Base-by-base conservation (phyloP, 2,113 vertebrate genomes). In the Riparia riparia region DNA sequence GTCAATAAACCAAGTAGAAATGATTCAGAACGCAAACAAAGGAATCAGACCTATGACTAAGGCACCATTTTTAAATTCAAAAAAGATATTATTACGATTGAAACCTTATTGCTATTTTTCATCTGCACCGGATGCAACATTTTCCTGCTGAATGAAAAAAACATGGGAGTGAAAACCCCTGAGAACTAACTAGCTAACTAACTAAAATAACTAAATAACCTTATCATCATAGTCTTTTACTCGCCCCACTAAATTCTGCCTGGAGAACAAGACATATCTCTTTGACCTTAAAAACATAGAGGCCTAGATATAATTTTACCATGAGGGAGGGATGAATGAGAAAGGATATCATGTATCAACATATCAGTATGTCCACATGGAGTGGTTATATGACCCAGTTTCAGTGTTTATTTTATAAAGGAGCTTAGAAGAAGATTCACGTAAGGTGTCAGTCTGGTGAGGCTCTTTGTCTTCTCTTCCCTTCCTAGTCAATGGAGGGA, bases 1-100 rank as follows among this genome's bases (percentile, higher is more conserved):
- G 81, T 94, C 83, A 61, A 51, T 79, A 93, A 94, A 87, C 61
- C 89, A 96, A 96, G 66, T 49, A 84, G 41, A 79, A 95, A 93
- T 96, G 2, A 86, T 89, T 96, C 80, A 95, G 85, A 94, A 76
- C 31, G 16, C 53, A 89, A 95, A 93, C 89, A 89, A 34, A 68
- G 28, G 49, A 78, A 86, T 78, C 70, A 95, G 53, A 82, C 50
- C 53, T 89, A 74, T 93, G 93, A 96, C 53, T 91, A 91, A 95
- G 73, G 34, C 57, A 84, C n/a, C 78, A 72, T 76, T 96, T 96
- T 96, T 89, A 85, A 94, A 90, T 45, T 93, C 49, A 92, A 49
- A 56, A 64, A 65, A 86, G 44, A 34, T 20, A 65, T 45, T 81
- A 74, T 90, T 92, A 58, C 56, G 56, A 78, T 14, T 60, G 26